Conservation (phyloP, 2,797 vertebrate genomes). For the Mus minutoides region DNA sequence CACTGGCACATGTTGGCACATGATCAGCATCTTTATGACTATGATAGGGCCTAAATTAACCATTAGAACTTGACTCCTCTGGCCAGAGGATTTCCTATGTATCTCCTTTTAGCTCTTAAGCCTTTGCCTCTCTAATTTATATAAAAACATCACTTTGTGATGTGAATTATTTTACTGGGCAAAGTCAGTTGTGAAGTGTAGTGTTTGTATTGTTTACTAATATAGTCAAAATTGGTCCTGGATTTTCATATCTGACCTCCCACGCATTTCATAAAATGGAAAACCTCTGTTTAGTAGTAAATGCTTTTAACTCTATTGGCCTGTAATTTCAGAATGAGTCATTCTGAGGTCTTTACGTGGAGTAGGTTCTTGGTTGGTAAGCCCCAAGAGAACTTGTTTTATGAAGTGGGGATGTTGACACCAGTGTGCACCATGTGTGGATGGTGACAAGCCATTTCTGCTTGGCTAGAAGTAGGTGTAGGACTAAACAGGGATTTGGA, state of each 20-base stretch:
- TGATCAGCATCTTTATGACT: background rate
- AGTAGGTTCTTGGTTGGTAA: background rate
- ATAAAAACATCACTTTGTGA: slow-evolving; percentile 24
- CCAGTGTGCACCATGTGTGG: background rate
- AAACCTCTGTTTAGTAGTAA: slow-evolving; percentile 33
- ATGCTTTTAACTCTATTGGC: slow-evolving; percentile 47
- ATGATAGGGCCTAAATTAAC: background rate
- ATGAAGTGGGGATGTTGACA: background rate
- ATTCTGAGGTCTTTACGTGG: slow-evolving; percentile 25
- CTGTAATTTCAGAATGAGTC: slow-evolving; percentile 36
- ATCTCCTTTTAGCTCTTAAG: slow-evolving; percentile 31
- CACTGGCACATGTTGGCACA: background rate
- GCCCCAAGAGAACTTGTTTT: slow-evolving; percentile 2
- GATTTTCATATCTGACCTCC: slow-evolving; percentile 36
- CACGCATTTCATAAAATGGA: slow-evolving; percentile 28
- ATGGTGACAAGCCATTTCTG: background rate
- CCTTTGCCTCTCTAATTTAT: slow-evolving; percentile 33
- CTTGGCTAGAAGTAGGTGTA: background rate
- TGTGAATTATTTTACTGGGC: slow-evolving; percentile 25
- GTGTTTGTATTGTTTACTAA: slow-evolving; percentile 37
- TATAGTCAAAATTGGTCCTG: background rate
- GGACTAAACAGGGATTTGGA: background rate
- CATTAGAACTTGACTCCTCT: background rate
- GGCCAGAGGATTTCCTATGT: slow-evolving; percentile 30
- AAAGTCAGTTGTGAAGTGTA: slow-evolving; percentile 34